These are phyloP conservation scores for Magallana nippona DNA, from an alignment of 2,888 invertebrate species.

Conservation along the genomic window DNA sequence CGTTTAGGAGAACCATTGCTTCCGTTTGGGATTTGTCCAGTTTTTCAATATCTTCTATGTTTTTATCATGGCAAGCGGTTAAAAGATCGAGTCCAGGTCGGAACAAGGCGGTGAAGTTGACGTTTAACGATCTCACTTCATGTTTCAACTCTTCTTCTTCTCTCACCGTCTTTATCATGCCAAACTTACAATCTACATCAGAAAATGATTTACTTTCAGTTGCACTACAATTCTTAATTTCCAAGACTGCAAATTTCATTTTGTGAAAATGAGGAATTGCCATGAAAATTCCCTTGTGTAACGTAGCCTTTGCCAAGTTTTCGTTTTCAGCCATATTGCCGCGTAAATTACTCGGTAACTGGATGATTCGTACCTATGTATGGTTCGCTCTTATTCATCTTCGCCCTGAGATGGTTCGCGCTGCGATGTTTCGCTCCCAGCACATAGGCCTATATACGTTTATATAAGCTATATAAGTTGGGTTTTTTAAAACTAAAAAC, in stretches of 20 bases:
- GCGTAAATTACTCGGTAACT: too few species aligned
- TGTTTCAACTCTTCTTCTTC: conserved; percentile 12
- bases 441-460: too few species aligned
- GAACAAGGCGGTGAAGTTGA: not conserved
- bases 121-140: not conserved
- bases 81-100: not conserved
- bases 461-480: too few species aligned
- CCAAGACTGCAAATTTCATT: conserved; percentile 6
- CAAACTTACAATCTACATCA: conserved; percentile 8
- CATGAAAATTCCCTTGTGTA: not conserved
- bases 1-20: not conserved
- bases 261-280: conserved; percentile 4
- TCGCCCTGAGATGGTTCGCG: too few species aligned
- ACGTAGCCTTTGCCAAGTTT: not conserved
- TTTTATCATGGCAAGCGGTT: not conserved
- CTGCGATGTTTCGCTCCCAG: too few species aligned
- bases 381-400: too few species aligned
- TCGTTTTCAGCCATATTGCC: not conserved
- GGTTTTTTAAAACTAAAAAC: too few species aligned
- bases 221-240: not conserved
- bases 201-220: not conserved
- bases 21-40: too few species aligned
- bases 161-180: not conserved
- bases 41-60: too few species aligned
- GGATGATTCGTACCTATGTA: too few species aligned